These are phyloP conservation scores for Gandaritis pyraliata DNA, from an alignment of 2,888 invertebrate genomes.

Conservation along the genomic window DNA sequence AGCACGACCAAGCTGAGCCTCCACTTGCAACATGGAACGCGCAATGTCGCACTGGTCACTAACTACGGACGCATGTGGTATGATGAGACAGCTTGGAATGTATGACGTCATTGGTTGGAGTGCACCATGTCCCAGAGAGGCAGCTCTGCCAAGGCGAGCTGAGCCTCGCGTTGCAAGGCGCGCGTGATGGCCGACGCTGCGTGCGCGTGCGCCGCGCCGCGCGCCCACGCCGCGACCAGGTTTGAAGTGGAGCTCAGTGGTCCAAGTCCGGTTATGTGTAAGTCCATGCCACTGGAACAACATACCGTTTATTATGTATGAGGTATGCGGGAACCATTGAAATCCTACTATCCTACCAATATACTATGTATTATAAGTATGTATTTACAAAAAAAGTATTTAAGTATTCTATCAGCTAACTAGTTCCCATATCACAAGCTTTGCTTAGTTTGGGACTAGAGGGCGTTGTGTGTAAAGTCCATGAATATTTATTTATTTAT, in stretches of 20 bases:
- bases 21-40: slow-evolving; percentile 57
- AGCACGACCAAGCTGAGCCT: slow-evolving; percentile 66
- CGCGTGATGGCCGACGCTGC: slow-evolving; percentile 65
- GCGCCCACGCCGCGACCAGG: slow-evolving; percentile 52
- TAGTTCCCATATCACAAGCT: too few relatives aligned
- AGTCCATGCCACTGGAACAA: slow-evolving; percentile 66
- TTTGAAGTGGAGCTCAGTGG: slow-evolving; percentile 61
- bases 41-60: too few relatives aligned
- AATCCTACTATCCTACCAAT: too few relatives aligned
- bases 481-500: too few relatives aligned
- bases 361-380: too few relatives aligned
- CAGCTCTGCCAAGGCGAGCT: slow-evolving; percentile 65
- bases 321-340: too few relatives aligned
- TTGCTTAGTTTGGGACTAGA: too few relatives aligned
- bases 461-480: too few relatives aligned
- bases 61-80: too few relatives aligned
- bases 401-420: too few relatives aligned
- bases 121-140: slow-evolving; percentile 70
- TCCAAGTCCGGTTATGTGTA: slow-evolving; percentile 77
- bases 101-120: slow-evolving; percentile 23
- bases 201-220: slow-evolving; percentile 56
- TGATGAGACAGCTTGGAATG: too few relatives aligned
- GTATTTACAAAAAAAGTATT: too few relatives aligned
- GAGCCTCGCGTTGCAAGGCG: slow-evolving; percentile 66
- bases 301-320: neutral